phyloP scores from a whole-genome alignment of 2,113 vertebrate genomes.

The Otocyon megalotis region DNA sequence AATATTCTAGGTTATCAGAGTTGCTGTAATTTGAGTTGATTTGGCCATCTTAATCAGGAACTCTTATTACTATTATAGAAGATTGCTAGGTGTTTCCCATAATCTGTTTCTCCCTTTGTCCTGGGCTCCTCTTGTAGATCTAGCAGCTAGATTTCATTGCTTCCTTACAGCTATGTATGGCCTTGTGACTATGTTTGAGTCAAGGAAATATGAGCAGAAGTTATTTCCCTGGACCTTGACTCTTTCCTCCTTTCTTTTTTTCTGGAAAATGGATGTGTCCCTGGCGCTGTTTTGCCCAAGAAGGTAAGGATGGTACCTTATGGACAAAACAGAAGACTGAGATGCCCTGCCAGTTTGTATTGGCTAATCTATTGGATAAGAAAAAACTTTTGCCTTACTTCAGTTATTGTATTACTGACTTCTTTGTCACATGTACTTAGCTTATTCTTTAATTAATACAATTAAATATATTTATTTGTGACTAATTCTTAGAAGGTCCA shows the following conservation, averaged over 20 bases:
- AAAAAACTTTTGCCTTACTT: neutral
- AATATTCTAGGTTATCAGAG: neutral
- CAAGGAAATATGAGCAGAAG: neutral
- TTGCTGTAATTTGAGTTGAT: neutral
- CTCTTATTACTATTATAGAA: neutral
- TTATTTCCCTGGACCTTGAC: neutral
- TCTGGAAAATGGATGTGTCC: neutral
- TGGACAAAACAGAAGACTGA: neutral
- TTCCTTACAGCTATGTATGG: neutral
- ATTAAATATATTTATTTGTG: constrained; percentile 18
- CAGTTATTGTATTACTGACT: neutral
- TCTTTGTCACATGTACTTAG: neutral
- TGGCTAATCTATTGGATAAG: neutral
- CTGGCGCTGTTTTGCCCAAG: neutral
- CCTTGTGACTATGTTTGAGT: neutral
- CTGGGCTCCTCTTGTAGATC: neutral
- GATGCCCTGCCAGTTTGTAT: neutral
- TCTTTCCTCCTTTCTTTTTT: neutral
- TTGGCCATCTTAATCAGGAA: neutral
- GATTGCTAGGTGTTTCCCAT: neutral
- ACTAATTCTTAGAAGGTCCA: neutral
- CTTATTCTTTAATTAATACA: neutral
- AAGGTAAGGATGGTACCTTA: neutral
- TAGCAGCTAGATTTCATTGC: neutral
- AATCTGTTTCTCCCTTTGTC: neutral